phyloP scores from a whole-genome alignment of 2,888 invertebrate genomes.

The Neocrepidodera transversa region DNA sequence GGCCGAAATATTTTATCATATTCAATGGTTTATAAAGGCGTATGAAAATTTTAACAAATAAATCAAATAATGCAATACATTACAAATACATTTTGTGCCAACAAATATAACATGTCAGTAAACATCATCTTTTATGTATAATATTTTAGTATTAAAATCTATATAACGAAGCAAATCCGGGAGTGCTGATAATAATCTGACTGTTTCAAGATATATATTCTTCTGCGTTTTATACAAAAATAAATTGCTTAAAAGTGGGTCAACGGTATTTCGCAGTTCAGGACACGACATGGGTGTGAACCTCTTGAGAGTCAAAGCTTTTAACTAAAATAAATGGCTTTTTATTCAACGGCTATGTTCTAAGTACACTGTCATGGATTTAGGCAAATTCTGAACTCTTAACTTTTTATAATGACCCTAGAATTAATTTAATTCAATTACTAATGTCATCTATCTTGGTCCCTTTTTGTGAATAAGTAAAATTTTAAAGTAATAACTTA shows the following conservation, averaged over 20 bases:
- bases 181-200: constrained; percentile 19
- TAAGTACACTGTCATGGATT: constrained; percentile 9
- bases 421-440: constrained; percentile 8
- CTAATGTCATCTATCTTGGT: no score
- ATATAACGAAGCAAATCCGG: no score
- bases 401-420: not conserved
- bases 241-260: constrained; percentile 22
- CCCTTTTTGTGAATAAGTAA: no score
- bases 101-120: no score
- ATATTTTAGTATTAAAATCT: no score
- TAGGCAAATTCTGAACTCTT: not conserved
- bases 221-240: constrained; percentile 18
- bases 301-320: constrained; percentile 22
- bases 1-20: no score
- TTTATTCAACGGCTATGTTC: constrained; percentile 14
- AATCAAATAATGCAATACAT: no score
- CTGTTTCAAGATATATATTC: constrained; percentile 16
- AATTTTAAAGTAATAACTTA: no score
- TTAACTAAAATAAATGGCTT: constrained; percentile 26
- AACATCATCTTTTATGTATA: no score
- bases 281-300: constrained; percentile 24
- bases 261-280: constrained; percentile 22
- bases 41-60: no score
- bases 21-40: no score
- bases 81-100: no score